These are phyloP conservation scores for Brotula barbata DNA, from an alignment of 2,797 vertebrate genomes.

Conservation along the genomic window DNA sequence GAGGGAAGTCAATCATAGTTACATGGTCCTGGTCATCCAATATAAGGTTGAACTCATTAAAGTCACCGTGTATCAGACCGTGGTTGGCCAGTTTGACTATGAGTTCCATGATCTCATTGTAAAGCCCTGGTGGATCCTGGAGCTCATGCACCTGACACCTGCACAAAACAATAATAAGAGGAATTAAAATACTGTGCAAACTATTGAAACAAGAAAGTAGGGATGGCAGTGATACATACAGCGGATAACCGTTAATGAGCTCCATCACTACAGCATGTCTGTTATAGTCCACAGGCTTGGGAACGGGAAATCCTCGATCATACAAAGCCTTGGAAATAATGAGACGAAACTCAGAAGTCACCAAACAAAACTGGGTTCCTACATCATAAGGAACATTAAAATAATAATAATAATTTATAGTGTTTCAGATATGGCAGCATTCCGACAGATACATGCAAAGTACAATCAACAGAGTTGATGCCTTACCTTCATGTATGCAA, in stretches of 20 bases:
- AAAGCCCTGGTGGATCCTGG: slow-evolving; percentile 87
- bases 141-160: slow-evolving; percentile 89
- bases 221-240: slow-evolving; percentile 82
- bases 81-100: slow-evolving; percentile 94
- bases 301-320: slow-evolving; percentile 94
- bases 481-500: slow-evolving; percentile 96
- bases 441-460: too few relatives aligned
- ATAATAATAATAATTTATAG: too few relatives aligned
- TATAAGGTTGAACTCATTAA: slow-evolving; percentile 98
- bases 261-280: slow-evolving; percentile 97
- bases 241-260: slow-evolving; percentile 92
- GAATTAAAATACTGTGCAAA: neutral
- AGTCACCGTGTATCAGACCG: slow-evolving; percentile 96
- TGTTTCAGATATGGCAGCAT: neutral
- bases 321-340: slow-evolving; percentile 80
- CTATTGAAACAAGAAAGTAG: neutral
- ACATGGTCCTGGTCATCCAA: slow-evolving; percentile 88
- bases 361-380: neutral
- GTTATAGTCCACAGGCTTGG: slow-evolving; percentile 95
- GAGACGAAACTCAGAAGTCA: neutral
- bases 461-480: neutral
- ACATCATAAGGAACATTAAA: neutral
- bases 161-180: neutral
- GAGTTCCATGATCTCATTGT: slow-evolving; percentile 95
- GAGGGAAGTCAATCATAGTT: slow-evolving; percentile 98